Percentiles rank a stretch among this genome's conserved stretches.
These are phyloP conservation scores for Trichopria drosophilae DNA, from an alignment of 2,888 invertebrate genomes.

Conservation along the genomic window DNA sequence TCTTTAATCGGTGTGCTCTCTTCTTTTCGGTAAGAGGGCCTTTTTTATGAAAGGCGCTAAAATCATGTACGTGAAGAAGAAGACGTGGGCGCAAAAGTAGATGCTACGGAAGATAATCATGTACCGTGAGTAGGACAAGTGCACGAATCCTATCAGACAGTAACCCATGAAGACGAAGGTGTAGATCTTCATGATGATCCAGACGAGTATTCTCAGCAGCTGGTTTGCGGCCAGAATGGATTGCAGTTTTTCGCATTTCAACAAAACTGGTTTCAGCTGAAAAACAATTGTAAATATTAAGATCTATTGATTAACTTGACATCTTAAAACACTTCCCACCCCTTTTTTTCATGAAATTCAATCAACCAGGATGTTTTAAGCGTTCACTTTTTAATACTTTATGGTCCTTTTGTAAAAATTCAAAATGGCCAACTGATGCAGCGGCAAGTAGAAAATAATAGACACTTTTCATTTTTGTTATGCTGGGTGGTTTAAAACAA, in stretches of 20 bases:
- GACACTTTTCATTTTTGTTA: no score
- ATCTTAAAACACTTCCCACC: no score
- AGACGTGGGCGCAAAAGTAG: slow-evolving; percentile 71
- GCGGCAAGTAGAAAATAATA: no score
- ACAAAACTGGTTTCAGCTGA: slow-evolving; percentile 64
- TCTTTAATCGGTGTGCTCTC: not conserved
- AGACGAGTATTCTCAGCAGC: slow-evolving; percentile 59
- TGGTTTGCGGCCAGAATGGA: slow-evolving; percentile 57
- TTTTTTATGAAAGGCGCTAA: slow-evolving; percentile 55
- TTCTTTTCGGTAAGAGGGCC: slow-evolving; percentile 39
- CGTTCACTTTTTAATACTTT: no score
- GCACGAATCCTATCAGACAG: slow-evolving; percentile 74
- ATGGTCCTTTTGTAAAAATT: no score
- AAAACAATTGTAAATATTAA: slow-evolving; percentile 45
- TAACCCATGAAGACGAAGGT: slow-evolving; percentile 84
- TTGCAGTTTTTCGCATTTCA: slow-evolving; percentile 61
- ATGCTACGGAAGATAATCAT: slow-evolving; percentile 66
- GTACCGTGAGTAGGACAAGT: slow-evolving; percentile 72
- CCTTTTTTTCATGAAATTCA: no score
- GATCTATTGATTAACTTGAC: no score
- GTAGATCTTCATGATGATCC: slow-evolving; percentile 70
- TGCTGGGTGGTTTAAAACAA: no score
- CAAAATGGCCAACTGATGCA: no score
- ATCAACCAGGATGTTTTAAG: no score
- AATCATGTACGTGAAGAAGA: slow-evolving; percentile 70